Evolutionary conservation across 1,140 invertebrate species (phyloP).

Genomic region (Euschistus heros): DNA sequence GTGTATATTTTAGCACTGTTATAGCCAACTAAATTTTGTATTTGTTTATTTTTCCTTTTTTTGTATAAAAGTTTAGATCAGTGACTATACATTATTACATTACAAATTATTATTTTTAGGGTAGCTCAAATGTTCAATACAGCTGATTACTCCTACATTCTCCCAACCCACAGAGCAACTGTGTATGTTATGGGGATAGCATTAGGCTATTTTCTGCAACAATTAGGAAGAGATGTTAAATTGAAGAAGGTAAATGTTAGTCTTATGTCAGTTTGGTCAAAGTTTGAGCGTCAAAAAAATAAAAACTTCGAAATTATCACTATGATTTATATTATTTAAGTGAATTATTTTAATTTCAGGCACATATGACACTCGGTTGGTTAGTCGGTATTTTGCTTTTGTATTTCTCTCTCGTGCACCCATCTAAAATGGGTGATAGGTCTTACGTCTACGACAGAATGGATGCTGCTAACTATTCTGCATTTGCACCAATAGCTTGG

Average conservation of each 20-base stretch:
- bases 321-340: no score
- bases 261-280: no score
- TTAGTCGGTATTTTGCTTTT: conserved; percentile 38
- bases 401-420: conserved; percentile 45
- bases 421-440: conserved; percentile 52
- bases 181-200: conserved; percentile 57
- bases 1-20: conserved; percentile 32
- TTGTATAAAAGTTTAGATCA: not conserved
- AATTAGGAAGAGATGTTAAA: conserved; percentile 37
- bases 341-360: no score
- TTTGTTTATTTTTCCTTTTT: not conserved
- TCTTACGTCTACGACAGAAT: conserved; percentile 51
- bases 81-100: not conserved
- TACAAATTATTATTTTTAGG: conserved; percentile 34
- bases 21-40: not conserved
- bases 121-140: conserved; percentile 52
- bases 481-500: conserved; percentile 59
- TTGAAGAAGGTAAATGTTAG: conserved; percentile 39
- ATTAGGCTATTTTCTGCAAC: conserved; percentile 47
- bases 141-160: conserved; percentile 53
- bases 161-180: conserved; percentile 55
- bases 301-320: no score
- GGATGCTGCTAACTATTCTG: conserved; percentile 56
- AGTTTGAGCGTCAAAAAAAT: no score
- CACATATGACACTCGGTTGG: conserved; percentile 47